Percentiles rank a stretch among this genome's conserved stretches.
phyloP scores from a whole-genome alignment of 2,888 invertebrate genomes.

The Thymelicus lineola region DNA sequence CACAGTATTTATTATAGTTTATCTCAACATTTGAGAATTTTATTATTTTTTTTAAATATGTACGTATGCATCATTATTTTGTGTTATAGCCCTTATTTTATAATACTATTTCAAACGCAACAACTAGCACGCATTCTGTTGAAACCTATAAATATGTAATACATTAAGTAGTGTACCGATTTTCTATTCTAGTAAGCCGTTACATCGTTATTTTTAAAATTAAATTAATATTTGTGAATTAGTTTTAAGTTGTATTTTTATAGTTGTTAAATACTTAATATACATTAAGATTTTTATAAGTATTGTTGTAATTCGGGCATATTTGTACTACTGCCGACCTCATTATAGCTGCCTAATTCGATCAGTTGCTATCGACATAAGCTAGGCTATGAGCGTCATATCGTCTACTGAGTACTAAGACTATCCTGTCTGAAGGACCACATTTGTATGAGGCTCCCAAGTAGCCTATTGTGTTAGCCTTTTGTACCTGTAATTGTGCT shows the following conservation, averaged over 20 bases:
- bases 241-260: neutral
- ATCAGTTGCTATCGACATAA: neutral
- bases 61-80: too few relatives aligned
- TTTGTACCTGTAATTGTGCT: constrained; percentile 26
- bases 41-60: too few relatives aligned
- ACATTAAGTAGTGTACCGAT: too few relatives aligned
- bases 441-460: constrained; percentile 5
- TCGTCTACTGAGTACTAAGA: neutral
- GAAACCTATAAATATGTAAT: too few relatives aligned
- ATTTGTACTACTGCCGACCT: neutral
- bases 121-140: too few relatives aligned
- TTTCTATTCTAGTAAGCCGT: neutral
- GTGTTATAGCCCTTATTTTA: too few relatives aligned
- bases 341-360: neutral
- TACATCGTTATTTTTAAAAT: neutral
- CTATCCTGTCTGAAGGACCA: neutral
- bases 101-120: too few relatives aligned
- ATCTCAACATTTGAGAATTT: too few relatives aligned
- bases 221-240: neutral
- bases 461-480: constrained; percentile 20
- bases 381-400: neutral
- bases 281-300: neutral
- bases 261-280: neutral
- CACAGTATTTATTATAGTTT: too few relatives aligned
- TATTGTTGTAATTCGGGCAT: neutral